Percentiles rank a stretch among this genome's conserved stretches.
Evolutionary conservation across 2,113 vertebrate species (phyloP).

Genomic region (Caloenas nicobarica): DNA sequence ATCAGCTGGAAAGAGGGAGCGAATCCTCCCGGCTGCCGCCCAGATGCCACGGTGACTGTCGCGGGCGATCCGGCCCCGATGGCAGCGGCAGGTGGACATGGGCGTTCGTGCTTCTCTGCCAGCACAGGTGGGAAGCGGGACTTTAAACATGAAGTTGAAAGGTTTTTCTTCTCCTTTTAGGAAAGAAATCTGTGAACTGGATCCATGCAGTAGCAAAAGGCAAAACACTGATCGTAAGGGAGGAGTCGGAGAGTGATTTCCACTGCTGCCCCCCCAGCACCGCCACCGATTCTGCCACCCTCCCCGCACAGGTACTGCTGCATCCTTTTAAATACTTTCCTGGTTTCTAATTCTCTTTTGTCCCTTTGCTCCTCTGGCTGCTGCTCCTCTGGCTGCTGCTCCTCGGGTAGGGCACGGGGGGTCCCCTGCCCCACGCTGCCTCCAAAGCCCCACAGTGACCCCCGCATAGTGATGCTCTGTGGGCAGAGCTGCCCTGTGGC

Average conservation of each 20-base stretch:
- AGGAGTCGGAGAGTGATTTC: background rate
- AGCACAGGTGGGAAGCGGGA: fast-evolving
- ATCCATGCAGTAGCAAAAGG: fast-evolving
- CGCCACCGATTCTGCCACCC: background rate
- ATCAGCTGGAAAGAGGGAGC: background rate
- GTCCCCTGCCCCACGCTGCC: background rate
- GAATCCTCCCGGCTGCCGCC: background rate
- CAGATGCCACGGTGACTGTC: background rate
- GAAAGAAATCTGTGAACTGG: background rate
- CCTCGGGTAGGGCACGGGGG: fast-evolving
- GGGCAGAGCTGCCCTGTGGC: background rate
- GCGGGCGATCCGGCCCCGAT: background rate
- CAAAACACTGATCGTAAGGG: background rate
- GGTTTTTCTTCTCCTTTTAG: background rate
- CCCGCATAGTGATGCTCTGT: background rate
- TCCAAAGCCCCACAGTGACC: background rate
- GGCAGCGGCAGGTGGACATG: fast-evolving
- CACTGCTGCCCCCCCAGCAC: background rate
- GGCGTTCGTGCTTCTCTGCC: fast-evolving
- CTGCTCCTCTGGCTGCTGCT: background rate
- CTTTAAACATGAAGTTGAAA: fast-evolving
- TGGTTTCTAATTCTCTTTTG: background rate
- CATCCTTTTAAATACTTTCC: background rate
- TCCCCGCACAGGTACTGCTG: background rate
- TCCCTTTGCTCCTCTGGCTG: background rate